phyloP scores from a whole-genome alignment of 2,797 vertebrate species.

The Tauraco hartlaubi region DNA sequence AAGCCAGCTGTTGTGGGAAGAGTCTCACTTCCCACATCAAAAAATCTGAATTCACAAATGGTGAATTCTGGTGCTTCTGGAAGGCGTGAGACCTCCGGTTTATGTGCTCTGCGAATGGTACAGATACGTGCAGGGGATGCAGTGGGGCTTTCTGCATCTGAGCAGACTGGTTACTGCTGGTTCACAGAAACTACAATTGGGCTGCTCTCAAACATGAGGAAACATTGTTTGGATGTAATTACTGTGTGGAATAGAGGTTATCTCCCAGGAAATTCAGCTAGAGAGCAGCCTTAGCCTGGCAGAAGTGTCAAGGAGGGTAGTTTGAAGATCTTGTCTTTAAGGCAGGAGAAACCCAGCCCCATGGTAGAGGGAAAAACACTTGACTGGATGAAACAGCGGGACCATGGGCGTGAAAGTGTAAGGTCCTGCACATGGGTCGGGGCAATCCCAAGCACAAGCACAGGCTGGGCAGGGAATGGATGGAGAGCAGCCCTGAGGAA shows the following conservation, averaged over 20 bases:
- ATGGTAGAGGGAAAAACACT: background rate
- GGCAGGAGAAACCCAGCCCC: background rate
- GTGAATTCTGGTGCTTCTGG: background rate
- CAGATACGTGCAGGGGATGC: background rate
- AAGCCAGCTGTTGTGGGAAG: background rate
- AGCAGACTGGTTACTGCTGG: background rate
- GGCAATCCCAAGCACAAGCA: too few relatives aligned
- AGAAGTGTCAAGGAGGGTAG: background rate
- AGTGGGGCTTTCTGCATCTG: background rate
- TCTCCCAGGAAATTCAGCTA: background rate
- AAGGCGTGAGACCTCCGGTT: background rate
- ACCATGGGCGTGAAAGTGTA: background rate
- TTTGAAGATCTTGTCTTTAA: background rate
- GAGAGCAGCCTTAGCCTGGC: background rate
- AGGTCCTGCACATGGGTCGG: too few relatives aligned
- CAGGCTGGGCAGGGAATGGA: too few relatives aligned
- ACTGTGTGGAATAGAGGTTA: background rate
- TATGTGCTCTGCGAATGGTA: fast-evolving
- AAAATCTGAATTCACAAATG: background rate
- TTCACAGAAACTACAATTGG: background rate
- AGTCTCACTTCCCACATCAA: background rate
- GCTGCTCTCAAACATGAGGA: background rate
- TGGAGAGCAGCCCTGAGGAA: too few relatives aligned
- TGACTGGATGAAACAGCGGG: background rate
- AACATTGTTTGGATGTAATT: background rate